Base-by-base conservation (phyloP, 2,113 vertebrate species). In the Myotis davidii region DNA sequence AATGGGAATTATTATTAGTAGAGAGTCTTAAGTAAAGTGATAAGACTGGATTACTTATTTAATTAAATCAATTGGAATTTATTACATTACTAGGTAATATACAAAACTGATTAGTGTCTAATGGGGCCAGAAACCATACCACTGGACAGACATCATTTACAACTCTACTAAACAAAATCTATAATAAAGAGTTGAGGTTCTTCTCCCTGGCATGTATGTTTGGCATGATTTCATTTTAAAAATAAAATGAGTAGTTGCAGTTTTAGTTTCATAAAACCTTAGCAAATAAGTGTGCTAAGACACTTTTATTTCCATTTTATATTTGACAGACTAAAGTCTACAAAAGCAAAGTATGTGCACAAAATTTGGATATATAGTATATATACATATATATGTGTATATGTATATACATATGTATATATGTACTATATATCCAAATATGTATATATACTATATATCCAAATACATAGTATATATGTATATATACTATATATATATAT, bases 221-320 rank as follows among this genome's bases (percentile, higher is more conserved):
- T 32, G 81, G 29, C 13, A 27, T 88, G 18, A 37, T 54, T 91
- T 77, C 72, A 45, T 72, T 91, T 78, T 52, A 37, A 78, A 73
- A 89, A 64, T 45, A 17, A 91, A 61, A 78, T 54, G 83, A n/a
- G 27, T 59, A 13, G 56, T 42, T 70, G 27, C 23, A 21, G 11
- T 86, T 95, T 94, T 42, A 84, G 34, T 39, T 67, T 48, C 70
- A 81, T 5, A 25, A 67, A 91, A 85, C 25, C 69, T 77, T 64
- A 39, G 32, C 48, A 54, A 21, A 27, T 39, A 56, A 50, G 6
- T 16, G 3, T 59, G 29, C 11, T 13, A 45, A 42, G 25, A 39
- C 4, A 29, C 56, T 69, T 84, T 29, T 32, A 54, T 42, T 37
- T n/a, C 13, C 42, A 70, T 90, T 79, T 59, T 79, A 45, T 23